Conservation (phyloP, 2,113 vertebrate genomes). For the Monarcha castaneiventris region DNA sequence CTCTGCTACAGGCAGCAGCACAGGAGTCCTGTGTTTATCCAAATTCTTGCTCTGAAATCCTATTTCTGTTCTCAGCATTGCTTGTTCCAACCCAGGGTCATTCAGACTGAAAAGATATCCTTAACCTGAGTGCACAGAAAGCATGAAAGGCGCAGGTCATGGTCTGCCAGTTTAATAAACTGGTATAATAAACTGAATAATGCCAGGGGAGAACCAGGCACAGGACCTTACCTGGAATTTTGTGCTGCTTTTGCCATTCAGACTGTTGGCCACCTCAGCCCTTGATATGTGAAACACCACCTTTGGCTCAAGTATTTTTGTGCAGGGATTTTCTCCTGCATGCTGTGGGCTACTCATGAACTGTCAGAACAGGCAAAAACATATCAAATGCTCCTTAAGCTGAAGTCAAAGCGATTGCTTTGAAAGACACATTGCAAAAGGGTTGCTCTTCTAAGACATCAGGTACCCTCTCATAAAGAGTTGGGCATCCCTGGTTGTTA, state of each 20-base stretch:
- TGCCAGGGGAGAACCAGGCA: not conserved
- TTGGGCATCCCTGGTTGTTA: not conserved
- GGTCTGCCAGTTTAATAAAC: not conserved
- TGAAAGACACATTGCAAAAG: not conserved
- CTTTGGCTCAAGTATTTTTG: not conserved
- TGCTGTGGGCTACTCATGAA: not conserved
- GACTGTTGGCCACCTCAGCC: not conserved
- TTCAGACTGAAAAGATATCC: not conserved
- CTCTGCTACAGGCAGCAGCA: not conserved
- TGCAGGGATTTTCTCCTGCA: not conserved
- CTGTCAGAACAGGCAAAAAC: not conserved
- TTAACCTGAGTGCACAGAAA: not conserved
- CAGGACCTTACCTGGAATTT: not conserved
- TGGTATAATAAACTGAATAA: not conserved
- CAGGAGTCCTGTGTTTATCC: not conserved
- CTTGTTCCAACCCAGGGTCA: not conserved
- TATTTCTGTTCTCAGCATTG: not conserved
- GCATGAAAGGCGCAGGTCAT: not conserved
- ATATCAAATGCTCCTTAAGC: not conserved
- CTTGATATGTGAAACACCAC: not conserved
- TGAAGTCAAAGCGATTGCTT: not conserved
- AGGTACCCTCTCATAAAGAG: not conserved
- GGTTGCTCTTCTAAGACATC: not conserved
- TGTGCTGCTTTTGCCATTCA: not conserved
- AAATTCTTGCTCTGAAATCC: not conserved